Evolutionary conservation across 2,797 vertebrate species (phyloP).

Genomic region (Acipenser oxyrinchus): DNA sequence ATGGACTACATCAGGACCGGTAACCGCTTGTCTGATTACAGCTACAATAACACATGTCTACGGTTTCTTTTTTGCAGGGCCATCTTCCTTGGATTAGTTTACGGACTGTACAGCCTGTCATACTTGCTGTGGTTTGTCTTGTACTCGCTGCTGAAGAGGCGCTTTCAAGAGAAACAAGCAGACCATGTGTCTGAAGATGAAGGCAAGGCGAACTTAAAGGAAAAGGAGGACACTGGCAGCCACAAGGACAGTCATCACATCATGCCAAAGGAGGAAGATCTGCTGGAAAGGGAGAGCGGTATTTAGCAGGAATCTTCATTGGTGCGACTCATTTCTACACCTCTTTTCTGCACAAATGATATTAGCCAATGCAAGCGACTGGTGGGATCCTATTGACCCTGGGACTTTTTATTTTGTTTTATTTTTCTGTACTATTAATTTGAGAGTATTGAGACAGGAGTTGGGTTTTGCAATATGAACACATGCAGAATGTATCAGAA

Average conservation of each 20-base stretch:
- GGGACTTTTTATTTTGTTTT: too few relatives aligned
- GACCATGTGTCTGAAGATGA: conserved; percentile 20
- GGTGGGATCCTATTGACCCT: too few relatives aligned
- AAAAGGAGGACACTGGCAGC: conserved; percentile 22
- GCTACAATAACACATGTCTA: too few relatives aligned
- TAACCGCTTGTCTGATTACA: too few relatives aligned
- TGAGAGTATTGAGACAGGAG: too few relatives aligned
- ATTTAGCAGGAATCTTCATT: conserved; percentile 38
- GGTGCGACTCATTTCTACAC: not conserved
- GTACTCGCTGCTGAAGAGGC: conserved; percentile 44
- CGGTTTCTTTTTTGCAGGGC: conserved; percentile 31
- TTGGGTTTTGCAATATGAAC: too few relatives aligned
- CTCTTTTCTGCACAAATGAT: conserved; percentile 3
- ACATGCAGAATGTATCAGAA: too few relatives aligned
- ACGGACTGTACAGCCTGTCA: conserved; percentile 38
- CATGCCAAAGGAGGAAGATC: conserved; percentile 36
- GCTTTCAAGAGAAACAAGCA: conserved; percentile 28
- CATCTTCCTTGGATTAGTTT: conserved; percentile 54
- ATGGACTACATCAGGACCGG: too few relatives aligned
- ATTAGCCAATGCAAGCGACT: too few relatives aligned
- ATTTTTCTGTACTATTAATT: too few relatives aligned
- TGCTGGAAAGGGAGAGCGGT: conserved; percentile 49
- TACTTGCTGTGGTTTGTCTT: conserved; percentile 43
- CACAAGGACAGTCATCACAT: conserved; percentile 19
- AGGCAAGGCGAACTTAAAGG: conserved; percentile 17